phyloP scores from a whole-genome alignment of 1,140 invertebrate genomes.

The Ditylenchus dipsaci region DNA sequence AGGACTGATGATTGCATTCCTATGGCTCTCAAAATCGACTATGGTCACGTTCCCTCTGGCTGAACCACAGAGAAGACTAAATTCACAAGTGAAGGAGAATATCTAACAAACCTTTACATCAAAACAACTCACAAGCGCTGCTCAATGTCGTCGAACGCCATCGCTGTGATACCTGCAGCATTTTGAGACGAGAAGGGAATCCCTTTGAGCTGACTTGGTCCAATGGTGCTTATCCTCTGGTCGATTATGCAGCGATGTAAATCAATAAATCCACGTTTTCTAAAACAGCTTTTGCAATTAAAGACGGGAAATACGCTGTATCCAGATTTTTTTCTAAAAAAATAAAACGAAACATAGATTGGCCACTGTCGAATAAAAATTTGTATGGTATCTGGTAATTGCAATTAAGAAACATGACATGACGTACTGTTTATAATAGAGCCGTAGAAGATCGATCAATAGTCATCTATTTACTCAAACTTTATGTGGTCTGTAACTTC shows the following conservation, averaged over 20 bases:
- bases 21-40: not conserved
- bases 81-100: not conserved
- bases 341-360: no score
- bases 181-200: not conserved
- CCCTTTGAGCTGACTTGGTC: not conserved
- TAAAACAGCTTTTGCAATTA: not conserved
- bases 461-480: no score
- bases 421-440: no score
- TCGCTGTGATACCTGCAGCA: not conserved
- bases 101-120: no score
- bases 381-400: no score
- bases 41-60: not conserved
- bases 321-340: no score
- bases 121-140: conserved; percentile 1
- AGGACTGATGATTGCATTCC: not conserved
- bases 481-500: no score
- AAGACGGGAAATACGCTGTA: no score
- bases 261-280: not conserved
- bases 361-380: no score
- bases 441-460: no score
- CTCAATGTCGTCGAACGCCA: not conserved
- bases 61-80: not conserved
- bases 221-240: not conserved
- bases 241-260: not conserved
- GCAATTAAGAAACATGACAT: no score